Evolutionary conservation across 2,797 vertebrate genomes (phyloP).

Genomic region (Coilia nasus): DNA sequence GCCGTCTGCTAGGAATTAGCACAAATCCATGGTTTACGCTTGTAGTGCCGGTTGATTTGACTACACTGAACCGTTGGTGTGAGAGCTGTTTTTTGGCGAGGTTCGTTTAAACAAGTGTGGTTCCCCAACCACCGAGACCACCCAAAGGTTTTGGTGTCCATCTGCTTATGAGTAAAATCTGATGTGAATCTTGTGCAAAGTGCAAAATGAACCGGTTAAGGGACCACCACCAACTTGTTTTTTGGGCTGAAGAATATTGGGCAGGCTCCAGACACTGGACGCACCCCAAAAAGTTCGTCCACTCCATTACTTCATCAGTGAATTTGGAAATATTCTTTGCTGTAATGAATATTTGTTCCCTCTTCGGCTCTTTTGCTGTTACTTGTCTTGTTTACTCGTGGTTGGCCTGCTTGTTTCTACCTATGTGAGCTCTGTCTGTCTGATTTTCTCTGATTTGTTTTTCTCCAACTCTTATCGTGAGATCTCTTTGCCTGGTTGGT

Average conservation of each 20-base stretch:
- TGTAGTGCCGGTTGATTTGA: neutral
- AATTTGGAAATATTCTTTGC: too few relatives aligned
- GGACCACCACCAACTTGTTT: neutral
- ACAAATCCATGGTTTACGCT: neutral
- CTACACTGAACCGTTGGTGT: neutral
- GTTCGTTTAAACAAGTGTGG: conserved; percentile 69
- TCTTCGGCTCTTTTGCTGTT: too few relatives aligned
- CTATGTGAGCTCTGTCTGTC: conserved; percentile 38
- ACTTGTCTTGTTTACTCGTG: conserved; percentile 16
- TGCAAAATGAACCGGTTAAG: neutral
- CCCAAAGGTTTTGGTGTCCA: conserved; percentile 74
- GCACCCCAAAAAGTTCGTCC: too few relatives aligned
- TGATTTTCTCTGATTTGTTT: conserved; percentile 45
- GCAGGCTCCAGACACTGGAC: too few relatives aligned
- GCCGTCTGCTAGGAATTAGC: neutral
- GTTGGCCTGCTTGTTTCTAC: conserved; percentile 50
- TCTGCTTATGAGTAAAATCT: neutral
- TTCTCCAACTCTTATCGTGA: neutral
- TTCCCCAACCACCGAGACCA: conserved; percentile 74
- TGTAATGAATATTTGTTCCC: too few relatives aligned
- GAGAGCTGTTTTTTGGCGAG: conserved; percentile 56
- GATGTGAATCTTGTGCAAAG: neutral
- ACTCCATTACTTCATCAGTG: too few relatives aligned
- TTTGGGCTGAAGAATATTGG: neutral
- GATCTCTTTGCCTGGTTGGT: neutral